Evolutionary conservation across 2,797 vertebrate species (phyloP).

Genomic region (Hyperoplus lanceolatus): DNA sequence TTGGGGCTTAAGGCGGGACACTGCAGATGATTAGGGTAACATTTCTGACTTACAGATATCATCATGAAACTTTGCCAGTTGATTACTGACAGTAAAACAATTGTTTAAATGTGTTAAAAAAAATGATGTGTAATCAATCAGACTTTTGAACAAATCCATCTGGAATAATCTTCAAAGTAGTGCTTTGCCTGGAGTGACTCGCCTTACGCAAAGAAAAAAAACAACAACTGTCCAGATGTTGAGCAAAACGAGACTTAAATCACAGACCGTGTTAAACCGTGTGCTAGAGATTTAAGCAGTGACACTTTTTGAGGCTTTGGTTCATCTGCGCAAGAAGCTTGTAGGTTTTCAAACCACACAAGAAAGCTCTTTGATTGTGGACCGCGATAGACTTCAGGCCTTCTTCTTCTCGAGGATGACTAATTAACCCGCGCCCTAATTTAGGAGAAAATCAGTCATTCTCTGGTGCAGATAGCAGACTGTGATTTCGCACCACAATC

Average conservation of each 20-base stretch:
- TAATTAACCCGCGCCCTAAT: slow-evolving; percentile 71
- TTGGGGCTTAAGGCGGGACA: slow-evolving; percentile 24
- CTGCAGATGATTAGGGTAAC: too few relatives aligned
- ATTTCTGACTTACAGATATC: too few relatives aligned
- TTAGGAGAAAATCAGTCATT: slow-evolving; percentile 66
- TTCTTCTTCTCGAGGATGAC: slow-evolving; percentile 51
- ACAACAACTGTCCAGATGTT: slow-evolving; percentile 61
- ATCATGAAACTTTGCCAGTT: too few relatives aligned
- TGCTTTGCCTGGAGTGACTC: too few relatives aligned
- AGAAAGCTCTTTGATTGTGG: slow-evolving; percentile 67
- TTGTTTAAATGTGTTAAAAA: too few relatives aligned
- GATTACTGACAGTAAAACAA: too few relatives aligned
- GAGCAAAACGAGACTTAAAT: slow-evolving; percentile 38
- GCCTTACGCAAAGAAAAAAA: too few relatives aligned
- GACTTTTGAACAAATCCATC: too few relatives aligned
- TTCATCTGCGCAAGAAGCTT: slow-evolving; percentile 69
- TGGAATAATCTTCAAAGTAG: too few relatives aligned
- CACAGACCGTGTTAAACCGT: slow-evolving; percentile 30
- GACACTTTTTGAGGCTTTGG: slow-evolving; percentile 58
- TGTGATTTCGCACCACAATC: slow-evolving; percentile 71
- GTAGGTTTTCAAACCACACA: slow-evolving; percentile 55
- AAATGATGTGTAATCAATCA: too few relatives aligned
- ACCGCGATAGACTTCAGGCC: slow-evolving; percentile 45
- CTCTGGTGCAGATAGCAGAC: slow-evolving; percentile 51
- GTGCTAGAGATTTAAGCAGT: slow-evolving; percentile 66